Conservation (phyloP, 2,888 invertebrate species). For the Acrobeloides nanus region DNA sequence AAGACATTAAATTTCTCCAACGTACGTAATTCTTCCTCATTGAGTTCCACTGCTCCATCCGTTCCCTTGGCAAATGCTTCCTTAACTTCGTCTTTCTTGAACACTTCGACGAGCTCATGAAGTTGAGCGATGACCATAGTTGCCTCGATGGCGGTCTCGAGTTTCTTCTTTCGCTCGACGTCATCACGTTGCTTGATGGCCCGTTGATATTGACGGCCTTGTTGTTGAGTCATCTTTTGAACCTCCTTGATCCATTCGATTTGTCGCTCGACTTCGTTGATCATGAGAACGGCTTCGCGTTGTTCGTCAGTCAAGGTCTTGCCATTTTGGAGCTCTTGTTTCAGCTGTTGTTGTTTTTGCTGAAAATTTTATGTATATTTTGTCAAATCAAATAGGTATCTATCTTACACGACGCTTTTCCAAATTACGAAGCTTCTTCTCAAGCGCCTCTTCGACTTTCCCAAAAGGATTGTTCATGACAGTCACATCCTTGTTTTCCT, state of each 20-base stretch:
- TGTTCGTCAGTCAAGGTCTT: slow-evolving; percentile 8
- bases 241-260: slow-evolving; percentile 13
- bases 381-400: too few relatives aligned
- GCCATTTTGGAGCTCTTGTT: slow-evolving; percentile 5
- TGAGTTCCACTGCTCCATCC: too few relatives aligned
- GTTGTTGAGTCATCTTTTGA: slow-evolving; percentile 15
- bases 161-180: not conserved
- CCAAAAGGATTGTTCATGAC: slow-evolving; percentile 11
- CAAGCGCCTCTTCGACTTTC: slow-evolving; percentile 14
- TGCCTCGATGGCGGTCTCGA: too few relatives aligned
- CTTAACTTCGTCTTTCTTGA: too few relatives aligned
- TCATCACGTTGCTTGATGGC: not conserved
- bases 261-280: slow-evolving; percentile 14
- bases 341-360: not conserved
- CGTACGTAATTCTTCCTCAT: too few relatives aligned
- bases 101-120: too few relatives aligned
- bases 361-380: too few relatives aligned
- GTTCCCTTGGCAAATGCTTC: too few relatives aligned
- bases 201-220: slow-evolving; percentile 10
- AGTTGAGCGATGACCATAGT: too few relatives aligned
- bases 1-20: too few relatives aligned
- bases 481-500: too few relatives aligned
- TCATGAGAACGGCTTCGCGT: slow-evolving; percentile 11
- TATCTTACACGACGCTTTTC: too few relatives aligned
- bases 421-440: slow-evolving; percentile 18